A percentile compares a stretch with the other conserved stretches of the same genome.
Conservation (phyloP, 2,888 invertebrate species). For the Cosmorhoe ocellata region DNA sequence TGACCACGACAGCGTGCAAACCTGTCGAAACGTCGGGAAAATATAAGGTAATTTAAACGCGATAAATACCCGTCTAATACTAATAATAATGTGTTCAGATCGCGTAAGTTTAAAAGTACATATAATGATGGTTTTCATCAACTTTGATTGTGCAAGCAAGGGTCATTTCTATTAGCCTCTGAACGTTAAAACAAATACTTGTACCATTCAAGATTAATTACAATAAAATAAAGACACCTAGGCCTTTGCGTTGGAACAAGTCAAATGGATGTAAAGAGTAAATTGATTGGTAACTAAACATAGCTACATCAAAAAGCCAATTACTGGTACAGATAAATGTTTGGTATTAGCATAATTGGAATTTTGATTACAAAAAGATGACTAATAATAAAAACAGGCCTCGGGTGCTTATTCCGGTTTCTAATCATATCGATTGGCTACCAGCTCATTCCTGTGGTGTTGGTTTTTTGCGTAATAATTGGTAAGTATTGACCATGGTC, state of each 20-base stretch:
- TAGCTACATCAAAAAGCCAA: background rate
- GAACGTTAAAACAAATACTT: background rate
- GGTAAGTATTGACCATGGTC: no score
- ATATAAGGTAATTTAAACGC: no score
- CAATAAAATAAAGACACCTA: background rate
- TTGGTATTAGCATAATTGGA: conserved; percentile 6
- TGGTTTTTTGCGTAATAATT: no score
- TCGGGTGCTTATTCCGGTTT: conserved; percentile 5
- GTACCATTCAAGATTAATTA: background rate
- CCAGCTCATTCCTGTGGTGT: no score
- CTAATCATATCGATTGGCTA: background rate
- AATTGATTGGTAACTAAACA: no score
- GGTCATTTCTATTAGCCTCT: conserved; percentile 4
- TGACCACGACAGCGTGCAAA: no score
- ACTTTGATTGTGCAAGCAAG: conserved; percentile 1
- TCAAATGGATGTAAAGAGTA: background rate
- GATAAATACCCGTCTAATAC: no score
- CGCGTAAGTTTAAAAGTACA: no score
- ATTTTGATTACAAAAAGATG: conserved; percentile 6
- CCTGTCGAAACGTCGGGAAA: no score
- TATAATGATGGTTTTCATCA: conserved; percentile 9
- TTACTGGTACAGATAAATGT: background rate
- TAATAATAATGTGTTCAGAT: no score
- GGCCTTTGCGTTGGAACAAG: conserved; percentile 10
- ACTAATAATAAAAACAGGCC: background rate